Conservation (phyloP, 2,797 vertebrate species). For the Macropodus opercularis region DNA sequence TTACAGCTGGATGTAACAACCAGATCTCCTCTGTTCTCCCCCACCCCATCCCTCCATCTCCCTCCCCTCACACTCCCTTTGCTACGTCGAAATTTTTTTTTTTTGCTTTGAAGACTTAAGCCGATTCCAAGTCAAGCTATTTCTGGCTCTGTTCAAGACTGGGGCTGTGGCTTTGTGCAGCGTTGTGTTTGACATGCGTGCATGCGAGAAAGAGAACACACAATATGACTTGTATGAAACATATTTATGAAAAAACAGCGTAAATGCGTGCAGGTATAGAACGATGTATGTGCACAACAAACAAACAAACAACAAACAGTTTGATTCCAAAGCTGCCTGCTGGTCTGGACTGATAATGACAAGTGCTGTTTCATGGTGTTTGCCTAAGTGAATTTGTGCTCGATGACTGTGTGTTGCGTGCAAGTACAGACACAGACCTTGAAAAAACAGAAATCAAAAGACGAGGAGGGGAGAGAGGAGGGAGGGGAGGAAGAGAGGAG, state of each 20-base stretch:
- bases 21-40: slow-evolving; percentile 69
- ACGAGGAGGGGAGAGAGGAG: slow-evolving; percentile 24
- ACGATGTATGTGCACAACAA: slow-evolving; percentile 27
- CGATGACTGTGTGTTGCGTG: slow-evolving; percentile 11
- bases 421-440: slow-evolving; percentile 50
- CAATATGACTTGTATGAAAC: slow-evolving; percentile 36
- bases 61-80: slow-evolving; percentile 66
- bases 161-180: slow-evolving; percentile 67
- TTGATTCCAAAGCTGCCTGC: slow-evolving; percentile 53
- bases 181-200: slow-evolving; percentile 65
- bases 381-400: slow-evolving; percentile 9
- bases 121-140: slow-evolving; percentile 83
- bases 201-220: slow-evolving; percentile 19
- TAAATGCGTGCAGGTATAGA: slow-evolving; percentile 4
- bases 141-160: slow-evolving; percentile 76
- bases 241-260: slow-evolving; percentile 24
- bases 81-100: slow-evolving; percentile 69
- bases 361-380: slow-evolving; percentile 37
- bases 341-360: slow-evolving; percentile 45
- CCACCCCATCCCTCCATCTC: slow-evolving; percentile 30
- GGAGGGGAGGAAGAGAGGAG: slow-evolving; percentile 5
- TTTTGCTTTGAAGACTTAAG: slow-evolving; percentile 85
- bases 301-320: slow-evolving; percentile 37
- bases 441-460: slow-evolving; percentile 61
- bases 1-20: slow-evolving; percentile 76